A percentile compares a stretch with the other conserved stretches of the same genome.
These are phyloP conservation scores for Mythimna lalbum DNA, from an alignment of 2,888 invertebrate genomes.

Conservation along the genomic window DNA sequence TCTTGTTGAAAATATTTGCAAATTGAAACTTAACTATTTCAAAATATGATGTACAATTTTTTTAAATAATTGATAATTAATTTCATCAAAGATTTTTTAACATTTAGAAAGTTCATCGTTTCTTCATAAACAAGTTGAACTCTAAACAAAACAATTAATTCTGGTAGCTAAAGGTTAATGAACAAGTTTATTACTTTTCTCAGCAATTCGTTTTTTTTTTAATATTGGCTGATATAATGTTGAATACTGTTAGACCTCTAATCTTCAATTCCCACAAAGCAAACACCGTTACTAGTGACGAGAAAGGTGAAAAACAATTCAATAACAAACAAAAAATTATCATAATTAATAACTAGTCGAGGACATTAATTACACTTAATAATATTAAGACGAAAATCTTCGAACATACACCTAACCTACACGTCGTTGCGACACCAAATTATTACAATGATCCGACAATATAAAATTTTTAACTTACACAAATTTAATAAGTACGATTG, in stretches of 20 bases:
- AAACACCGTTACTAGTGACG: slow-evolving; percentile 87
- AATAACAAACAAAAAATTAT: slow-evolving; percentile 80
- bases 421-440: slow-evolving; percentile 69
- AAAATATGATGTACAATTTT: not conserved
- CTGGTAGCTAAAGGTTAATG: not conserved
- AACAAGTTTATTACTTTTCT: not conserved
- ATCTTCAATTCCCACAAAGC: slow-evolving; percentile 73
- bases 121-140: not conserved
- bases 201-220: not conserved
- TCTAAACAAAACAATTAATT: too few relatives aligned
- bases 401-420: slow-evolving; percentile 76
- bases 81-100: not conserved
- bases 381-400: slow-evolving; percentile 72
- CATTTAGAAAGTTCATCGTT: not conserved
- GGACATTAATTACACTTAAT: slow-evolving; percentile 77
- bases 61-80: not conserved
- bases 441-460: slow-evolving; percentile 62
- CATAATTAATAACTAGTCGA: slow-evolving; percentile 77
- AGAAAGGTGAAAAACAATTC: slow-evolving; percentile 84
- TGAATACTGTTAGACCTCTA: not conserved
- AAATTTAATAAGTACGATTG: slow-evolving; percentile 65
- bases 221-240: not conserved
- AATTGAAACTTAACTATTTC: too few relatives aligned
- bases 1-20: not conserved
- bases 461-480: slow-evolving; percentile 59